phyloP scores from a whole-genome alignment of 1,140 invertebrate genomes.

The Dendroctonus ponderosae region DNA sequence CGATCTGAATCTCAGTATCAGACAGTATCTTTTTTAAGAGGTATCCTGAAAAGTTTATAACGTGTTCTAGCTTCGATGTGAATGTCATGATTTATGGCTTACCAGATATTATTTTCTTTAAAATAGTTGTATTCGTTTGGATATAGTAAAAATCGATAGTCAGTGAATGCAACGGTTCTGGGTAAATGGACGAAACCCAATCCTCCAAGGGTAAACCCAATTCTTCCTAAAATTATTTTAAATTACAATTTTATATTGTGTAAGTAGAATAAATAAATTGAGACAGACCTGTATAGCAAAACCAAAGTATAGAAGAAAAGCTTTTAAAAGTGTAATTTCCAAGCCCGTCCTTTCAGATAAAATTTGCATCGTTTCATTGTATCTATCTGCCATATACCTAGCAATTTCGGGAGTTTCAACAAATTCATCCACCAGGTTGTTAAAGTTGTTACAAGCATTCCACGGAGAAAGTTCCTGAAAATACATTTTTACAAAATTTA shows the following conservation, averaged over 20 bases:
- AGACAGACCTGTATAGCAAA: no score
- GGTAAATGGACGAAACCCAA: background rate
- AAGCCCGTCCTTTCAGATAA: slow-evolving; percentile 1
- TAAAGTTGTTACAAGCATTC: background rate
- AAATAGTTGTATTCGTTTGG: background rate
- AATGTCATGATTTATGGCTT: background rate
- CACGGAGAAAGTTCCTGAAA: slow-evolving; percentile 1
- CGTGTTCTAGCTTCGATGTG: no score
- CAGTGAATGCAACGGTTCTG: background rate
- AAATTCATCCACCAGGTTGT: background rate
- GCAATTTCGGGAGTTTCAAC: slow-evolving; percentile 1
- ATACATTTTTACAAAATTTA: background rate
- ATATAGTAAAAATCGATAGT: background rate
- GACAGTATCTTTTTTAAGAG: no score
- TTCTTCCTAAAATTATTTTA: background rate
- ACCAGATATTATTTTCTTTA: background rate
- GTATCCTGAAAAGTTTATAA: no score
- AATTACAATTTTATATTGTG: no score
- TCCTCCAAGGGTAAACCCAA: background rate
- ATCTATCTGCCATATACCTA: background rate
- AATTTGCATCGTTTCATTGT: slow-evolving; percentile 6
- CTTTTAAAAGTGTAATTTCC: slow-evolving; percentile 9
- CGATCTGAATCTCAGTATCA: no score
- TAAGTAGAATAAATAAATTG: no score
- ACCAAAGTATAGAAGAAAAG: slow-evolving; percentile 4